phyloP scores from a whole-genome alignment of 2,888 invertebrate species.

The Selenia dentaria region DNA sequence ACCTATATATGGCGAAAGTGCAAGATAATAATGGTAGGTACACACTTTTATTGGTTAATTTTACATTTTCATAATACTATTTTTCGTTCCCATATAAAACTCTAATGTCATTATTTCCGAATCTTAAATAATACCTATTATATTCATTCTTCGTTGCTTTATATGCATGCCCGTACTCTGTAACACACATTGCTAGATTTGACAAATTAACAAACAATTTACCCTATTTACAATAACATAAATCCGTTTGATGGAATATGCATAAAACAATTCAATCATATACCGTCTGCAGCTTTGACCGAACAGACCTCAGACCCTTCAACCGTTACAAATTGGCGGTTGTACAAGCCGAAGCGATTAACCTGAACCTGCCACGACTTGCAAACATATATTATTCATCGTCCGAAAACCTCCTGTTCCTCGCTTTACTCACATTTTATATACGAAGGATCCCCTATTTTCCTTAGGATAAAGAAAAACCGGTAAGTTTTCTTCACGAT shows the following conservation, averaged over 20 bases:
- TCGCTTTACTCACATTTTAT: neutral
- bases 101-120: too few relatives aligned
- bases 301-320: neutral
- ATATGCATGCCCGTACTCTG: too few relatives aligned
- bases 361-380: slow-evolving; percentile 12
- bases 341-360: slow-evolving; percentile 15
- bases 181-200: too few relatives aligned
- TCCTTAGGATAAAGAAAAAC: neutral
- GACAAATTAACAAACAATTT: too few relatives aligned
- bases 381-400: slow-evolving; percentile 22
- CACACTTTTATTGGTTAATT: too few relatives aligned
- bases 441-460: slow-evolving; percentile 3
- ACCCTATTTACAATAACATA: too few relatives aligned
- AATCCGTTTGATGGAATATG: neutral
- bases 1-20: too few relatives aligned
- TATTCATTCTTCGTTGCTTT: too few relatives aligned
- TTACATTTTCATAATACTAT: too few relatives aligned
- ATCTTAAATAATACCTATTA: too few relatives aligned
- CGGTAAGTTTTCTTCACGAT: neutral
- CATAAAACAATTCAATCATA: neutral
- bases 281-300: neutral
- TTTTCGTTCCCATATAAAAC: too few relatives aligned
- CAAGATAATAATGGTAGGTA: too few relatives aligned
- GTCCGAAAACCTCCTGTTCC: slow-evolving; percentile 1
- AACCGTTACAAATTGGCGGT: slow-evolving; percentile 6